phyloP scores from a whole-genome alignment of 2,113 vertebrate species.

The Lepisosteus osseus region DNA sequence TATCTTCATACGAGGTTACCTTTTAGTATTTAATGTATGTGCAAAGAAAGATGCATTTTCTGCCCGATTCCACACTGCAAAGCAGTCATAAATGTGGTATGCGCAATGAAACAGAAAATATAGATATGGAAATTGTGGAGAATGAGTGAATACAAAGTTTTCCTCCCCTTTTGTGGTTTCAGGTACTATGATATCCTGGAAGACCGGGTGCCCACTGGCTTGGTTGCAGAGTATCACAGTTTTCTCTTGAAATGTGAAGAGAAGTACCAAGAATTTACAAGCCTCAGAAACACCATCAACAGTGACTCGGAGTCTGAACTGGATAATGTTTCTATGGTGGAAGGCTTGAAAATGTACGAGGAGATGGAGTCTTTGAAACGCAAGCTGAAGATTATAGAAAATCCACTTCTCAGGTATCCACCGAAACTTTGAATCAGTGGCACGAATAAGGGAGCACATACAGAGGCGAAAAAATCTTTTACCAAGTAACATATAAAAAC shows the following conservation, averaged over 20 bases:
- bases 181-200: conserved; percentile 92
- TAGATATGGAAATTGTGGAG: too few species aligned
- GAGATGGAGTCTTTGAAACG: conserved; percentile 82
- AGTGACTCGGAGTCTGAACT: conserved; percentile 72
- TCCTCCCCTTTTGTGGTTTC: conserved; percentile 17
- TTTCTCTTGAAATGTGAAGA: conserved; percentile 73
- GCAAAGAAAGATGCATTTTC: too few species aligned
- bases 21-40: too few species aligned
- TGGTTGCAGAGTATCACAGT: conserved; percentile 78
- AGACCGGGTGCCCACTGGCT: conserved; percentile 81
- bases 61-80: too few species aligned
- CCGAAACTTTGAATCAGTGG: neutral
- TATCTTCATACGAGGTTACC: too few species aligned
- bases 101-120: neutral
- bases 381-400: conserved; percentile 90
- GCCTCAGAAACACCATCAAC: conserved; percentile 73
- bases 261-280: conserved; percentile 75
- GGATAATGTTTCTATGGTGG: conserved; percentile 88
- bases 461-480: too few species aligned
- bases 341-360: conserved; percentile 84
- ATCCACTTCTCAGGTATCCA: conserved; percentile 79
- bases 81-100: neutral
- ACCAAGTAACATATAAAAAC: too few species aligned
- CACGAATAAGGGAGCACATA: too few species aligned
- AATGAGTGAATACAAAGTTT: too few species aligned